Evolutionary conservation across 2,888 invertebrate genomes (phyloP), one percentile per base, ranked within the genome.

Genomic region (Tetranychus piercei): DNA sequence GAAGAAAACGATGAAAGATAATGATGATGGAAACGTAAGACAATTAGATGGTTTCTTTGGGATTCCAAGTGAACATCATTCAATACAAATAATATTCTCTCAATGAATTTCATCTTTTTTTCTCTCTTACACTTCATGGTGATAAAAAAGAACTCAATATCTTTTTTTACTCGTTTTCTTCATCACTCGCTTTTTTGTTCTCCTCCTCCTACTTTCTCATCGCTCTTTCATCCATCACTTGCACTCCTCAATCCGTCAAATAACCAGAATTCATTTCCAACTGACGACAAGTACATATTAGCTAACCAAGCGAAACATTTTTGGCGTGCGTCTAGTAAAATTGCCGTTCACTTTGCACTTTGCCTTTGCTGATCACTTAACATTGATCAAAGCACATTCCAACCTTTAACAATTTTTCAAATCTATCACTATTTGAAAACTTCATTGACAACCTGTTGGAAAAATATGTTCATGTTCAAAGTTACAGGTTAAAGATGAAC

Each of bases 341-440:
- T 55, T 55, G 55, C 55, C 34, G 66, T 20, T 66, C 66, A 66
- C 20, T 66, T 20, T 66, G 15, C 66, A 66, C 66, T 66, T 66
- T 66, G 5, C 34, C 34, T 34, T 34, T 34, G 3, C 34, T 34
- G 34, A 66, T 66, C 66, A 66, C 66, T 20, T 66, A 20, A 20
- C 66, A 66, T 11, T 66, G 66, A 66, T 18, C 34, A 34, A 34
- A 2, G 34, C 34, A 34, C 34, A 34, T 34, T 34, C 34, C 34
- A 34, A 34, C 4, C 34, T 34, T 34, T 34, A 34, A 34, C 34
- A 34, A 34, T 34, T 34, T 34, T 34, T 34, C 34, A 34, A 34
- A 34, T 34, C 34, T 34, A 34, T 34, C 34, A 34, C 3, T 3
- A 5, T 34, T 34, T 34, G 34, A 34, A 34, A 34, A 34, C 34